Conservation (phyloP, 2,797 vertebrate species). For the Rhinichthys osculus region DNA sequence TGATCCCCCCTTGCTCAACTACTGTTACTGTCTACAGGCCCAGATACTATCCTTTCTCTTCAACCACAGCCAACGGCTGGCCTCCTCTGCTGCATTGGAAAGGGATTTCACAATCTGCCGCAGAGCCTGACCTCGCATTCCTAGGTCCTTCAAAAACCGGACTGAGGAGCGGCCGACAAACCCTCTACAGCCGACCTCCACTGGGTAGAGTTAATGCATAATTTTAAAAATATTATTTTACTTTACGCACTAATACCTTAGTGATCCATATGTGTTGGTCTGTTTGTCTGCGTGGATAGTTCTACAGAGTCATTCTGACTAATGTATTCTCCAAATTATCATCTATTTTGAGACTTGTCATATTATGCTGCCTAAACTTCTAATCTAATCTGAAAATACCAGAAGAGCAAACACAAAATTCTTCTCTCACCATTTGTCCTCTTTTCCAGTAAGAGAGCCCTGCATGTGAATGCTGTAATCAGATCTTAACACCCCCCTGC, state of each 20-base stretch:
- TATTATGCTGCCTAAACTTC: background rate
- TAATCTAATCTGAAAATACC: background rate
- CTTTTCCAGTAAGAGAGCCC: constrained; percentile 21
- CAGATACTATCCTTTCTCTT: no score
- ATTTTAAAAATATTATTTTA: background rate
- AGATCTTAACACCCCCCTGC: constrained; percentile 29
- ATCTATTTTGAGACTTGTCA: constrained; percentile 16
- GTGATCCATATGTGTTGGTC: background rate
- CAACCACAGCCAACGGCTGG: no score
- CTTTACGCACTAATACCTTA: background rate
- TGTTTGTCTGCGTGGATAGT: background rate
- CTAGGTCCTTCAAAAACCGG: no score
- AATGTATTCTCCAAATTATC: background rate
- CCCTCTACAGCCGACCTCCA: no score
- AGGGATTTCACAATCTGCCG: no score
- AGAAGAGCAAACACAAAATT: constrained; percentile 3
- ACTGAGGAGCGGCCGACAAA: no score
- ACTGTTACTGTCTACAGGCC: no score
- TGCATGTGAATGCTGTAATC: constrained; percentile 39
- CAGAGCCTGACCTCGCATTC: no score
- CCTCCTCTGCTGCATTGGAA: no score
- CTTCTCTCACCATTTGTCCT: constrained; percentile 23
- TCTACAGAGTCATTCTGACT: background rate
- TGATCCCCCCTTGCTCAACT: no score
- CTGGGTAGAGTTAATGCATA: background rate